Percentiles rank a stretch among this genome's conserved stretches.
Conservation (phyloP, 2,888 invertebrate species). For the Colostygia pectinataria region DNA sequence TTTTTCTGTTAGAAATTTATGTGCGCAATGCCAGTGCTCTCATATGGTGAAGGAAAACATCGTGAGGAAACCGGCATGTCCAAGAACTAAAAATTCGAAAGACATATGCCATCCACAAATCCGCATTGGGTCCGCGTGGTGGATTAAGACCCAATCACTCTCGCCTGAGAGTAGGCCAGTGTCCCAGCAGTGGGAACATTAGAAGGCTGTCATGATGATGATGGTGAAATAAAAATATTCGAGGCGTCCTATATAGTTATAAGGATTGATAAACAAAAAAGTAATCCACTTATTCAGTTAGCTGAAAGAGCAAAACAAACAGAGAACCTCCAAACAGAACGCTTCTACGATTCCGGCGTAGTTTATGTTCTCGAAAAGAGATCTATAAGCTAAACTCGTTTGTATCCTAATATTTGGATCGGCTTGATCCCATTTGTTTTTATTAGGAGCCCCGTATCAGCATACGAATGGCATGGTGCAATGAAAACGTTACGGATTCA, state of each 20-base stretch:
- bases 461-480: slow-evolving; percentile 66
- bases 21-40: no score
- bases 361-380: slow-evolving; percentile 34
- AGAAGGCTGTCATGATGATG: no score
- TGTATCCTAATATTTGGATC: slow-evolving; percentile 71
- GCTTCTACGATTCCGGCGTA: slow-evolving; percentile 17
- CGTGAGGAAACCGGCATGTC: no score
- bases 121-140: no score
- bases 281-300: slow-evolving; percentile 16
- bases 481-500: slow-evolving; percentile 28
- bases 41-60: no score
- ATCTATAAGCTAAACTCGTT: slow-evolving; percentile 37
- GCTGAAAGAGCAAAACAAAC: slow-evolving; percentile 29
- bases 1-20: no score
- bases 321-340: slow-evolving; percentile 23
- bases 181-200: no score
- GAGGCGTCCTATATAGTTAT: not conserved
- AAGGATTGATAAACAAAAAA: slow-evolving; percentile 11
- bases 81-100: no score
- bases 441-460: slow-evolving; percentile 66
- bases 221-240: not conserved
- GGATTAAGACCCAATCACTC: no score
- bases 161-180: no score
- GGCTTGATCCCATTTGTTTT: slow-evolving; percentile 66
- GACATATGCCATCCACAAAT: no score